phyloP scores from a whole-genome alignment of 2,797 vertebrate species.

The Sylvilagus floridanus region DNA sequence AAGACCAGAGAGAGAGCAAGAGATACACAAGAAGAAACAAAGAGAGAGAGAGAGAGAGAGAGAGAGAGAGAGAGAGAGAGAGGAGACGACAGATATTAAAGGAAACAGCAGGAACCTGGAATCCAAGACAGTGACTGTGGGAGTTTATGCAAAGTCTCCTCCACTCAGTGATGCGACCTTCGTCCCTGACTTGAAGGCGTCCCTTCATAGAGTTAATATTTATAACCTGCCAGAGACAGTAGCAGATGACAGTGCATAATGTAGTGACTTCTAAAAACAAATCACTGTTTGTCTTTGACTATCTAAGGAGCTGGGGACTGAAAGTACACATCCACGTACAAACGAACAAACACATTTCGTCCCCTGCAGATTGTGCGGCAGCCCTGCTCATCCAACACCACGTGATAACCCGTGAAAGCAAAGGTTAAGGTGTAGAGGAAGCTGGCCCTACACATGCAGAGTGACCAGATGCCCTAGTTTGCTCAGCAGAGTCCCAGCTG shows the following conservation, averaged over 20 bases:
- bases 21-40: constrained; percentile 43
- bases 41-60: constrained; percentile 29
- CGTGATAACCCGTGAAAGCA: neutral
- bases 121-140: constrained; percentile 65
- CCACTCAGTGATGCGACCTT: neutral
- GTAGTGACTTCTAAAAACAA: constrained; percentile 73
- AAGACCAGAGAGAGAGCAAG: neutral
- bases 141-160: constrained; percentile 74
- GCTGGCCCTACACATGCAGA: neutral
- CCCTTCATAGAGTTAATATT: constrained; percentile 76
- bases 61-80: neutral
- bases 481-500: neutral
- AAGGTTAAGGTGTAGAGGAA: neutral
- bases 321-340: neutral
- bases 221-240: constrained; percentile 62
- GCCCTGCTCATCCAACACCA: neutral
- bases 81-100: neutral
- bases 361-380: neutral
- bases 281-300: constrained; percentile 43
- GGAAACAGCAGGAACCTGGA: constrained; percentile 19
- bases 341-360: neutral
- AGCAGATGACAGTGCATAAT: neutral
- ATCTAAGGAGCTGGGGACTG: neutral
- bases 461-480: neutral
- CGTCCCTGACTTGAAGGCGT: constrained; percentile 66